Conservation (phyloP, 2,888 invertebrate genomes). For the Drosophila putrida region DNA sequence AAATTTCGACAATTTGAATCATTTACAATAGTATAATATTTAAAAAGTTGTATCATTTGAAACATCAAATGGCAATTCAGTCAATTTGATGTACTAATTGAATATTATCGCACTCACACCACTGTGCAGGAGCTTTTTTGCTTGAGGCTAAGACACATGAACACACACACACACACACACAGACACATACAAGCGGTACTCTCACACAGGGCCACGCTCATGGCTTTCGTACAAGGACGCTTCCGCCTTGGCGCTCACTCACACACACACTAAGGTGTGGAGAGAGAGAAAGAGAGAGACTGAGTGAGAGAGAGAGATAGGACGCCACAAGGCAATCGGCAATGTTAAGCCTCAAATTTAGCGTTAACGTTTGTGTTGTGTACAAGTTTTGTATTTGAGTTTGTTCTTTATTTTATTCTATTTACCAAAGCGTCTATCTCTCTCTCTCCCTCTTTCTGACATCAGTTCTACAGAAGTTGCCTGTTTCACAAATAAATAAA, state of each 20-base stretch:
- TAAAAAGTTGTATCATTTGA: too few relatives aligned
- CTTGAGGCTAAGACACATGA: slow-evolving; percentile 23
- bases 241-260: slow-evolving; percentile 62
- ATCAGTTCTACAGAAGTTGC: slow-evolving; percentile 3
- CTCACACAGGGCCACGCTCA: slow-evolving; percentile 50
- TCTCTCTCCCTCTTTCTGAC: slow-evolving; percentile 9
- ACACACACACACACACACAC: slow-evolving; percentile 8
- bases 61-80: neutral
- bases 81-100: neutral
- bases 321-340: slow-evolving; percentile 51
- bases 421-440: slow-evolving; percentile 57
- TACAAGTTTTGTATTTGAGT: slow-evolving; percentile 63
- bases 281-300: neutral
- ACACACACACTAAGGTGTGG: slow-evolving; percentile 8
- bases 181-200: slow-evolving; percentile 6
- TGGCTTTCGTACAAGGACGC: slow-evolving; percentile 69
- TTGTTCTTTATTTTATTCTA: slow-evolving; percentile 63
- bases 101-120: slow-evolving; percentile 11
- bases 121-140: slow-evolving; percentile 59
- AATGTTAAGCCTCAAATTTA: slow-evolving; percentile 69
- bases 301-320: slow-evolving; percentile 1
- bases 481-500: slow-evolving; percentile 46
- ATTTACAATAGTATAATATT: too few relatives aligned
- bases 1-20: too few relatives aligned
- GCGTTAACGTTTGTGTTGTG: slow-evolving; percentile 72